Percentiles rank a stretch among this genome's conserved stretches.
These are phyloP conservation scores for Aphidius gifuensis DNA, from an alignment of 1,140 invertebrate species.

Conservation along the genomic window DNA sequence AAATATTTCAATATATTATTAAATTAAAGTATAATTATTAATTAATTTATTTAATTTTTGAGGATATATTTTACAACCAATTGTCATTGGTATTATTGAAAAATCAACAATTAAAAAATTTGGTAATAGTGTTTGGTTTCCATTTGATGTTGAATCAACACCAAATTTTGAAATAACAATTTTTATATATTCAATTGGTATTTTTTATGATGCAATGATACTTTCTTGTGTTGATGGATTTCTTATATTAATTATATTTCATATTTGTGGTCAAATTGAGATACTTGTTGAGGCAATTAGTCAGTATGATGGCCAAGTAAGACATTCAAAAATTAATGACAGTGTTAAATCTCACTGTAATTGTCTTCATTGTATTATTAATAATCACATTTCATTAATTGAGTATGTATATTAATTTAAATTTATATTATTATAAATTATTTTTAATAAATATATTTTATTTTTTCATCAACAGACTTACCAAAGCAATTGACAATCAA, in stretches of 20 bases:
- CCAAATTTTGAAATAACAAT: background rate
- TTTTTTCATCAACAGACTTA: background rate
- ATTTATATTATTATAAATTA: background rate
- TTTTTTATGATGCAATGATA: background rate
- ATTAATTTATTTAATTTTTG: no score
- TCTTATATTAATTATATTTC: slow-evolving; percentile 4
- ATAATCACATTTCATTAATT: slow-evolving; percentile 5
- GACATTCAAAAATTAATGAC: slow-evolving; percentile 1
- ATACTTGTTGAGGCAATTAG: background rate
- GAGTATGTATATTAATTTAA: background rate
- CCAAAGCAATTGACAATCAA: background rate
- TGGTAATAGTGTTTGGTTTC: background rate
- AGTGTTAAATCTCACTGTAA: background rate
- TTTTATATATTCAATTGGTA: background rate
- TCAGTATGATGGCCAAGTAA: slow-evolving; percentile 1
- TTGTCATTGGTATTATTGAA: no score
- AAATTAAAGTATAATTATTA: no score
- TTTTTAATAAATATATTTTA: background rate
- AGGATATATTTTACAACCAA: no score
- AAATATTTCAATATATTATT: no score
- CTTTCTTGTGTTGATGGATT: slow-evolving; percentile 1
- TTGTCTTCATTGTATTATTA: slow-evolving; percentile 17
- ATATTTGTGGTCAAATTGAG: slow-evolving; percentile 6
- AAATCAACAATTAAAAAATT: no score
- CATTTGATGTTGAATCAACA: background rate